Percentiles rank a stretch among this genome's conserved stretches.
Evolutionary conservation across 2,113 vertebrate genomes (phyloP).

Genomic region (Marmota flaviventris): DNA sequence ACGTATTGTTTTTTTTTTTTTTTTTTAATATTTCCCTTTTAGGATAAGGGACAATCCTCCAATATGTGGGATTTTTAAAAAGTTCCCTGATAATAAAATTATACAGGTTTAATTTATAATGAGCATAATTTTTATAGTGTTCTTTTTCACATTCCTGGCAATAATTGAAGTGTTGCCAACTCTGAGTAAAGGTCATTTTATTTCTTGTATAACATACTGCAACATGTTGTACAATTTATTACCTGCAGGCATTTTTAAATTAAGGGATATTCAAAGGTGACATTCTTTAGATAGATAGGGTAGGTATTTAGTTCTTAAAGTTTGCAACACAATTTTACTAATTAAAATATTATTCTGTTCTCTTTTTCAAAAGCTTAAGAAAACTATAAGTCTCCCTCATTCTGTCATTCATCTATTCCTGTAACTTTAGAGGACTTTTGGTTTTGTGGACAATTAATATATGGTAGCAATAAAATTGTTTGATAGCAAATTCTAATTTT

Average conservation of each 20-base stretch:
- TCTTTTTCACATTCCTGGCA: slow-evolving; percentile 68
- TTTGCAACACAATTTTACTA: slow-evolving; percentile 62
- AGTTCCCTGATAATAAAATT: slow-evolving; percentile 20
- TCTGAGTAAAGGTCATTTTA: slow-evolving; percentile 65
- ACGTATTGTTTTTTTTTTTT: background rate
- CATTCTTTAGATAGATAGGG: slow-evolving; percentile 53
- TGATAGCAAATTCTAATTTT: background rate
- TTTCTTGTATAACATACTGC: slow-evolving; percentile 57
- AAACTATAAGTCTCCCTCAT: background rate
- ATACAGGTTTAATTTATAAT: slow-evolving; percentile 73
- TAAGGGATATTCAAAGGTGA: slow-evolving; percentile 60
- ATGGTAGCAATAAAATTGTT: slow-evolving; percentile 49
- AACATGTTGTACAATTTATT: slow-evolving; percentile 59
- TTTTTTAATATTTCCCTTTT: background rate
- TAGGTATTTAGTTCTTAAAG: slow-evolving; percentile 38
- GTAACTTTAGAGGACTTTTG: background rate
- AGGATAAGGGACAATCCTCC: background rate
- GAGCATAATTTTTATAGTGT: slow-evolving; percentile 56
- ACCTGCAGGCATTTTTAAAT: slow-evolving; percentile 72
- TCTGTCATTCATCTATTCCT: slow-evolving; percentile 59
- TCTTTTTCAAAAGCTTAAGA: slow-evolving; percentile 31
- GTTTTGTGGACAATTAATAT: slow-evolving; percentile 55
- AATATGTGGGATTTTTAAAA: background rate
- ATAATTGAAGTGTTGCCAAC: slow-evolving; percentile 69
- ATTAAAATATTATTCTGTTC: slow-evolving; percentile 30